Conservation (phyloP, 2,797 vertebrate species). For the Acrocephalus scirpaceus region DNA sequence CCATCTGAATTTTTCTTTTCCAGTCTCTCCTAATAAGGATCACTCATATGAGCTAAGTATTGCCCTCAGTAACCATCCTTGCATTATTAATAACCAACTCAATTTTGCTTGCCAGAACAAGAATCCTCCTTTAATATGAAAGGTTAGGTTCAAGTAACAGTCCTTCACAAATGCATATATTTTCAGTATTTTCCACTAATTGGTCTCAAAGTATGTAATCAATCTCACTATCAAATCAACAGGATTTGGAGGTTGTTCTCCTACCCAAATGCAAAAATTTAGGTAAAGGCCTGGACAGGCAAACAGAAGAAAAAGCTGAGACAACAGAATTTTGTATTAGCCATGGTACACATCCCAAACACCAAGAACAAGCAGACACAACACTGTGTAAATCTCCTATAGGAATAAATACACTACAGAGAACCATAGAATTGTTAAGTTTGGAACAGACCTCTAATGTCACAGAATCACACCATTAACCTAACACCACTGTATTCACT, state of each 20-base stretch:
- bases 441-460: background rate
- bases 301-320: background rate
- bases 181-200: slow-evolving; percentile 7
- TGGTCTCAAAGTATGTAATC: background rate
- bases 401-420: background rate
- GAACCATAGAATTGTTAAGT: background rate
- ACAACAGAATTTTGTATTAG: background rate
- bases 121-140: slow-evolving; percentile 22
- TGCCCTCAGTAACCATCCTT: slow-evolving; percentile 46
- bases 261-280: background rate
- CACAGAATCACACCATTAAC: accelerated
- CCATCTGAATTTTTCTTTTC: slow-evolving; percentile 30
- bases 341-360: background rate
- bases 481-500: background rate
- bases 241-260: background rate
- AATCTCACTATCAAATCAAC: slow-evolving; percentile 2
- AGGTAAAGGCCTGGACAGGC: background rate
- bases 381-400: background rate
- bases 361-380: background rate
- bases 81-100: slow-evolving; percentile 58
- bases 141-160: slow-evolving; percentile 13
- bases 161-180: background rate
- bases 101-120: slow-evolving; percentile 41
- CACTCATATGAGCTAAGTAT: slow-evolving; percentile 23
- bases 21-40: slow-evolving; percentile 33